Evolutionary conservation across 1,140 invertebrate species (phyloP), one percentile per base, ranked within the genome.

Genomic region (Philotrypesis tridentata): DNA sequence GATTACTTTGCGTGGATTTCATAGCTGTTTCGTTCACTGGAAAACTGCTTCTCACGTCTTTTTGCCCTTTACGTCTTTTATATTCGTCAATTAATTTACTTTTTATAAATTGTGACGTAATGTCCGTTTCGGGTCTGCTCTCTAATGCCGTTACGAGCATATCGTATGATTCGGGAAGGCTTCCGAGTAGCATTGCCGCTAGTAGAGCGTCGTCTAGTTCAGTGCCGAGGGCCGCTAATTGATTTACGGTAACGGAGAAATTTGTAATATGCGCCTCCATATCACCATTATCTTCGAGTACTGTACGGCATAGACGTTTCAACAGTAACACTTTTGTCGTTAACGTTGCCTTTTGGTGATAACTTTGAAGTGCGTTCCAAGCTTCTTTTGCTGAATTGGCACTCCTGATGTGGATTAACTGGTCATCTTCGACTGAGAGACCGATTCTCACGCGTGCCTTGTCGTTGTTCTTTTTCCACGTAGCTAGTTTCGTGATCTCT

Each of bases 21-120:
- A 80, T 65, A 0, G 77, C 79, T 67, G 72, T 31, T 25, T 82
- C 73, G 14, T 37, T 67, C 29, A 8, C n/a, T 14, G 25, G 40
- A 21, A 70, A 17, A 25, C 27, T 77, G 21, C 60, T 11, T n/a
- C 63, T 43, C 29, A 71, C 12, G 21, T 71, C 67, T 23, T 74
- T 73, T 40, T 25, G 14, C 14, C 37, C 72, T 79, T 74, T 78
- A 8, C 81, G 78, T 31, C 76, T 71, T n/a, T 67, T 78, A 27
- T 79, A 81, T 21, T 85, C 84, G 29, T 83, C 75, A 17, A 85
- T 83, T 17, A 85, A 61, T 43, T 79, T 82, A 8, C 67, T 55
- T 77, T 82, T 82, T 1, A 80, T 65, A 21, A 82, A 79, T 12
- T 79, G 17, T 11, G 23, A 65, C 0, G 85, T 85, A 14, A 85